phyloP scores from a whole-genome alignment of 2,888 invertebrate genomes.

The Netelia inedita region DNA sequence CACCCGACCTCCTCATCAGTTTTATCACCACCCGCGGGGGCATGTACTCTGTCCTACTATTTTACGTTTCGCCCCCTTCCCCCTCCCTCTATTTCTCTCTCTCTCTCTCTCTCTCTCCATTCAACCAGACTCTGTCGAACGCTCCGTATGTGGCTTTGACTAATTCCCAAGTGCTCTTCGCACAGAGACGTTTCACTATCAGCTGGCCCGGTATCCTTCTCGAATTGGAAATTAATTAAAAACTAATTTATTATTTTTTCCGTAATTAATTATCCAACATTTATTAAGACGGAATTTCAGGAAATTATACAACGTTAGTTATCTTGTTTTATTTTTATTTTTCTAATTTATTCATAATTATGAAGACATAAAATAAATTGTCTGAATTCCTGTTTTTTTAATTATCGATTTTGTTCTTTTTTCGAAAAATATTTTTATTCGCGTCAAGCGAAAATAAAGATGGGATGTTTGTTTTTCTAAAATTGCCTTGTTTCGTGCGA shows the following conservation, averaged over 20 bases:
- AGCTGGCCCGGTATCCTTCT: not conserved
- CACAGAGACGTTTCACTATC: not conserved
- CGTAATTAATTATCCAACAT: not conserved
- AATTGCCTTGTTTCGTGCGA: no score
- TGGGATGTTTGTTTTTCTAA: not conserved
- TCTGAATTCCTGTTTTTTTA: no score
- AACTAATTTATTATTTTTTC: not conserved
- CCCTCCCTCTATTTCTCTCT: conserved; percentile 7
- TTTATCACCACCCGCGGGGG: conserved; percentile 64
- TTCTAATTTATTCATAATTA: no score
- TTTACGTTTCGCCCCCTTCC: conserved; percentile 58
- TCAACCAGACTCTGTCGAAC: conserved; percentile 4
- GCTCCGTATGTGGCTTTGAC: not conserved
- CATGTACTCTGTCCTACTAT: conserved; percentile 62
- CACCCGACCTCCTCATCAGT: conserved; percentile 56
- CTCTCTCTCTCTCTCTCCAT: conserved; percentile 36
- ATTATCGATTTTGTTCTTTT: no score
- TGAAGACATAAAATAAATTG: no score
- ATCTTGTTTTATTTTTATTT: no score
- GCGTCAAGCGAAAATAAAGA: not conserved
- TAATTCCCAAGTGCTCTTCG: not conserved
- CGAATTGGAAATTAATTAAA: not conserved
- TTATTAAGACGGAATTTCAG: no score
- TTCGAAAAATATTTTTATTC: not conserved
- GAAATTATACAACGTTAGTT: no score